Evolutionary conservation across 2,888 invertebrate genomes (phyloP).

Genomic region (Zhengitettix transpicula): DNA sequence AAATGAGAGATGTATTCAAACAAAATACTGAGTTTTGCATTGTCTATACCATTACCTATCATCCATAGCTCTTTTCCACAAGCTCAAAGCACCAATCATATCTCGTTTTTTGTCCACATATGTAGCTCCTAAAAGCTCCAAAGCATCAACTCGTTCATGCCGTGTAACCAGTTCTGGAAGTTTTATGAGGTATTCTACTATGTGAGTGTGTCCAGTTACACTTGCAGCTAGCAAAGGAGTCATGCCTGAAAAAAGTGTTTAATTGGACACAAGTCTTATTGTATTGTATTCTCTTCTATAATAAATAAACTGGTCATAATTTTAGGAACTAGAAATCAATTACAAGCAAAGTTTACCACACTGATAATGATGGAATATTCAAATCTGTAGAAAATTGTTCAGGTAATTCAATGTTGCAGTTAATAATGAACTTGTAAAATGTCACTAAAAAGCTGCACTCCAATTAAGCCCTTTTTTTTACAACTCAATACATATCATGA

Average conservation of each 20-base stretch:
- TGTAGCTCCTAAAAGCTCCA: slow-evolving; percentile 84
- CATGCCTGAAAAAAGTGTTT: slow-evolving; percentile 45
- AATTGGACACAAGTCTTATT: no score
- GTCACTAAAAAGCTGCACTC: not conserved
- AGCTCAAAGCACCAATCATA: slow-evolving; percentile 72
- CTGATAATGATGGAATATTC: not conserved
- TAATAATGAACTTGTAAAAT: no score
- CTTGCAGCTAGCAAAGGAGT: slow-evolving; percentile 87
- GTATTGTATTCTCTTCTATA: no score
- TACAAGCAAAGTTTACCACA: no score
- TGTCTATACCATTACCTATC: slow-evolving; percentile 42
- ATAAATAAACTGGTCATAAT: no score
- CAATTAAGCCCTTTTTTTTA: not conserved
- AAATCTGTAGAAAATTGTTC: not conserved
- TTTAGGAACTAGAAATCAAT: no score
- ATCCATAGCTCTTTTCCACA: slow-evolving; percentile 85
- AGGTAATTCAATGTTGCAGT: no score
- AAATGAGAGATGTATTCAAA: not conserved
- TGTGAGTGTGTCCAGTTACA: slow-evolving; percentile 81
- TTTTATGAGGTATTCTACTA: slow-evolving; percentile 80
- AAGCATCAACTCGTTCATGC: slow-evolving; percentile 70
- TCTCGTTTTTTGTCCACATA: slow-evolving; percentile 93
- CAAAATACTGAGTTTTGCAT: not conserved
- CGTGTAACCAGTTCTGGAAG: slow-evolving; percentile 51
- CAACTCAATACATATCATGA: not conserved